phyloP scores from a whole-genome alignment of 2,888 invertebrate species.

The Morinoia aosen region DNA sequence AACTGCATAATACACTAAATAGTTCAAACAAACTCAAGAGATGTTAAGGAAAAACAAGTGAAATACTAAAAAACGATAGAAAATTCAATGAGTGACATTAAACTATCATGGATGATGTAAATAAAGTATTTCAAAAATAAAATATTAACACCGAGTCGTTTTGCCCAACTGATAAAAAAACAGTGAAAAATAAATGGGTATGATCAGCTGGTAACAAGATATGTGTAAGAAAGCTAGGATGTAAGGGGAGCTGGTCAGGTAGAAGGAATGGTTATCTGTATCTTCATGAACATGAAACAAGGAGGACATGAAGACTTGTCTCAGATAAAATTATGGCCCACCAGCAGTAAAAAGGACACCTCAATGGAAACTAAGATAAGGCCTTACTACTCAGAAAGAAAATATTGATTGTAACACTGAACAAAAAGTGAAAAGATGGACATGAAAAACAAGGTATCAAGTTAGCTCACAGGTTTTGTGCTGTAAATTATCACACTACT shows the following conservation, averaged over 20 bases:
- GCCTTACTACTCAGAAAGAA: background rate
- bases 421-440: background rate
- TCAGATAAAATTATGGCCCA: background rate
- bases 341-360: background rate
- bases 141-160: background rate
- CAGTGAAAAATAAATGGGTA: background rate
- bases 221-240: background rate
- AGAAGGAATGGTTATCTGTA: background rate
- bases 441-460: background rate
- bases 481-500: background rate
- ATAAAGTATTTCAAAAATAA: too few relatives aligned
- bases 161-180: background rate
- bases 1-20: too few relatives aligned
- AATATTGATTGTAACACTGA: background rate
- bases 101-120: too few relatives aligned
- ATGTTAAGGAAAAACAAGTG: too few relatives aligned
- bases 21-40: too few relatives aligned
- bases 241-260: background rate
- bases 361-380: background rate
- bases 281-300: background rate
- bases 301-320: background rate
- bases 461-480: background rate
- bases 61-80: too few relatives aligned
- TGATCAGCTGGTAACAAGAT: background rate
- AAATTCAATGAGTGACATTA: too few relatives aligned